phyloP scores from a whole-genome alignment of 1,140 invertebrate species.

The Latrodectus geometricus region DNA sequence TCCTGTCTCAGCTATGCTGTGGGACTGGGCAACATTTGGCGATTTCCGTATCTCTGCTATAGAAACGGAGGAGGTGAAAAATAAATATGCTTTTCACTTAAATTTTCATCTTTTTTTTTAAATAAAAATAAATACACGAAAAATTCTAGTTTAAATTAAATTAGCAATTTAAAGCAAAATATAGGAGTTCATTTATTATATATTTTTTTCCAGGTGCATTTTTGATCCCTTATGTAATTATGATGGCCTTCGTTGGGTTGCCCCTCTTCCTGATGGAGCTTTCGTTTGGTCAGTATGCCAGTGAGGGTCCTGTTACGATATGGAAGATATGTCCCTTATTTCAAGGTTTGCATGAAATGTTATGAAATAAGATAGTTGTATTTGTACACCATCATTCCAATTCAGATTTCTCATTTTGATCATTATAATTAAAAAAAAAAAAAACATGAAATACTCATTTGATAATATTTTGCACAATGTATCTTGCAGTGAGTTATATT shows the following conservation, averaged over 20 bases:
- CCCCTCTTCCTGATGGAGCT: constrained; percentile 88
- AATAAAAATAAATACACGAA: too few relatives aligned
- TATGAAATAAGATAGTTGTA: too few relatives aligned
- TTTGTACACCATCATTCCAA: too few relatives aligned
- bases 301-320: constrained; percentile 72
- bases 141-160: background rate
- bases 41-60: constrained; percentile 91
- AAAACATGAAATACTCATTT: too few relatives aligned
- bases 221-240: constrained; percentile 94
- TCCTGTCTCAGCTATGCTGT: constrained; percentile 91
- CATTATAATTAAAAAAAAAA: too few relatives aligned
- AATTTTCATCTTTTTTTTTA: too few relatives aligned
- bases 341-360: constrained; percentile 72
- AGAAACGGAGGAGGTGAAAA: constrained; percentile 85
- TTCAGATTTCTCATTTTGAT: too few relatives aligned
- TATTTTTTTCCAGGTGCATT: constrained; percentile 93
- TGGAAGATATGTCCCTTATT: constrained; percentile 76
- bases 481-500: too few relatives aligned
- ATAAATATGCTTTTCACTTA: too few relatives aligned
- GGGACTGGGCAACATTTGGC: constrained; percentile 92
- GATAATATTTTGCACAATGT: too few relatives aligned
- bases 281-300: constrained; percentile 72
- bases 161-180: too few relatives aligned
- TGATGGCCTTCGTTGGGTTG: constrained; percentile 92
- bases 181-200: too few relatives aligned